Evolutionary conservation across 2,888 invertebrate species (phyloP).

Genomic region (Deilephila elpenor): DNA sequence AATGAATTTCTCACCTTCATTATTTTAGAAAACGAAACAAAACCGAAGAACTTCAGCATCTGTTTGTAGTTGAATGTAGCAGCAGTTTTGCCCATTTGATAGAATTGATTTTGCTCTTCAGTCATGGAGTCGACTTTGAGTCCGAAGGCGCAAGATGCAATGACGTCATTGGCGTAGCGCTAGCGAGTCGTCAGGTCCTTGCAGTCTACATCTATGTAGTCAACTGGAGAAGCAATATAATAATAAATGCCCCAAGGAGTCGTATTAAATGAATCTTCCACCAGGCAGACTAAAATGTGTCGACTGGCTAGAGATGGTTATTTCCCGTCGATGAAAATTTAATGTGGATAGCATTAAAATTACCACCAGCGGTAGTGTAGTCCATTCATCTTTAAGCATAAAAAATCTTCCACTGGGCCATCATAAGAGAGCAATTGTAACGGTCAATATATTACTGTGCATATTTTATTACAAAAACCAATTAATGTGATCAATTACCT

Average conservation of each 20-base stretch:
- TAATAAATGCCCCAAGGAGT: no score
- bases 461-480: no score
- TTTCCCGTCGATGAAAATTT: no score
- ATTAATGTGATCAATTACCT: no score
- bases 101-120: conserved; percentile 82
- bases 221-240: conserved; percentile 40
- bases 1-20: conserved; percentile 42
- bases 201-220: conserved; percentile 61
- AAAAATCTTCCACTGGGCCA: no score
- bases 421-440: background rate
- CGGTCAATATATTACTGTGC: background rate
- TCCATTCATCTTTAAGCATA: no score
- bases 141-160: conserved; percentile 81
- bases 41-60: conserved; percentile 47
- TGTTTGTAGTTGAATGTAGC: conserved; percentile 61
- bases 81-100: conserved; percentile 73
- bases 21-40: conserved; percentile 43
- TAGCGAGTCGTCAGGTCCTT: conserved; percentile 75
- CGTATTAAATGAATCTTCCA: no score
- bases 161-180: conserved; percentile 82
- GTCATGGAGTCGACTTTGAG: conserved; percentile 81
- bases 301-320: no score
- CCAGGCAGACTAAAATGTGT: no score
- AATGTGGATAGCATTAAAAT: no score
- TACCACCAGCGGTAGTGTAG: no score